Conservation (phyloP, 2,888 invertebrate species). For the Drosophila differens region DNA sequence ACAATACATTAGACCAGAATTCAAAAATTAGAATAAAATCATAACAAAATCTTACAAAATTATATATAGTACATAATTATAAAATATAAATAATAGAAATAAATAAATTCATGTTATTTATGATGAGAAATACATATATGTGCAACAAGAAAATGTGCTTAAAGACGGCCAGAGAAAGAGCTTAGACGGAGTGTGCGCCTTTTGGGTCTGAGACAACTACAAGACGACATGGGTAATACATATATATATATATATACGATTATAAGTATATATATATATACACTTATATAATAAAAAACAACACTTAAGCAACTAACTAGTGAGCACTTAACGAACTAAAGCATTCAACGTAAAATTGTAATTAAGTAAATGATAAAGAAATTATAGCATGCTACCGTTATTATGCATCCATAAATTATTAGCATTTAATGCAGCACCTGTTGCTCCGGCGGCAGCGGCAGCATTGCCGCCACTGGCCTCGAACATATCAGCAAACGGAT, state of each 20-base stretch:
- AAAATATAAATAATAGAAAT: conserved; percentile 31
- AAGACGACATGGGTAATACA: conserved; percentile 45
- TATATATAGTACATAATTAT: conserved; percentile 33
- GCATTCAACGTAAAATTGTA: conserved; percentile 33
- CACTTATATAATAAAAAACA: conserved; percentile 39
- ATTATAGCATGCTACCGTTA: conserved; percentile 86
- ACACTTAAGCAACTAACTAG: conserved; percentile 47
- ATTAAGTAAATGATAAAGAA: conserved; percentile 60
- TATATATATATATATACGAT: conserved; percentile 23
- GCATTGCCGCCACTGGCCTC: conserved; percentile 88
- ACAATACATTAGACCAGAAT: conserved; percentile 78
- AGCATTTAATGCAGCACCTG: conserved; percentile 83
- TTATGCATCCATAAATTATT: conserved; percentile 86
- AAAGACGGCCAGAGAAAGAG: conserved; percentile 35
- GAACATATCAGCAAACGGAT: conserved; percentile 96
- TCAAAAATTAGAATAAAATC: conserved; percentile 51
- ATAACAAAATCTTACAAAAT: conserved; percentile 50
- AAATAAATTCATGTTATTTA: conserved; percentile 26
- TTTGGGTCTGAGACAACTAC: conserved; percentile 57
- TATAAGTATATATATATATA: conserved; percentile 7
- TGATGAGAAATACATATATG: conserved; percentile 32
- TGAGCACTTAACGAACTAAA: conserved; percentile 49
- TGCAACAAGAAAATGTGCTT: conserved; percentile 51
- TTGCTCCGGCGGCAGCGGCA: conserved; percentile 67
- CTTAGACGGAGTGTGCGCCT: conserved; percentile 22